Evolutionary conservation across 2,888 invertebrate species (phyloP), one percentile per base, ranked within the genome.

Genomic region (Torymus tubicola): DNA sequence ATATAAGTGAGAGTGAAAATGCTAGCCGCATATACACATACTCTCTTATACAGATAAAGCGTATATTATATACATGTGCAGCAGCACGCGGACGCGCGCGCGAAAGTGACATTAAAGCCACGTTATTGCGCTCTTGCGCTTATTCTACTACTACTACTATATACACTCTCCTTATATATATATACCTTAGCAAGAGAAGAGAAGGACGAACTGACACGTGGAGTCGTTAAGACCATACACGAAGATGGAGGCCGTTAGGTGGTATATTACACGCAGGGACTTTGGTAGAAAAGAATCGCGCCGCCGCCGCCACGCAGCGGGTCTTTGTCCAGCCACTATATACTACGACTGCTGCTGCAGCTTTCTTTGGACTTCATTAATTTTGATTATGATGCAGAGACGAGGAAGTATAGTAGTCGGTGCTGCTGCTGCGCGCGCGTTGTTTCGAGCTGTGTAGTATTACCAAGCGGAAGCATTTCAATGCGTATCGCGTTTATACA

Each of bases 1-100:
- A 82, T 83, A 82, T 83, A 82, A 84, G 84, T 83, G 83, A 84
- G 84, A 84, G 84, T 84, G 83, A 83, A 84, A 75, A 75, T 24
- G 16, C 57, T 31, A 31, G 71, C 68, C 73, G 78, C 61, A 75
- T 60, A 58, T 42, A 42, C 31, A 5, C 8, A 42, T 8, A 8
- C 42, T 8, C 42, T 42, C 63, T n/a, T n/a, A n/a, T n/a, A 61
- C 78, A 18, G 70, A 70, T 55, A 57, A 69, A 78, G 73, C 24
- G 24, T 71, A 63, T 52, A 81, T 81, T 21, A 2, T 21, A 21
- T 21, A 21, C 2, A 21, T 21, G 21, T 21, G 21, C 21, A 21
- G 21, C 21, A 21, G 50, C 79, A 24, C 61, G 68, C 4, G 63
- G 70, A 71, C 10, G 42, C 10, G 42, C 5, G 78, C 78, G 83